Base-by-base conservation (phyloP, 2,113 vertebrate genomes). In the Vimba vimba region DNA sequence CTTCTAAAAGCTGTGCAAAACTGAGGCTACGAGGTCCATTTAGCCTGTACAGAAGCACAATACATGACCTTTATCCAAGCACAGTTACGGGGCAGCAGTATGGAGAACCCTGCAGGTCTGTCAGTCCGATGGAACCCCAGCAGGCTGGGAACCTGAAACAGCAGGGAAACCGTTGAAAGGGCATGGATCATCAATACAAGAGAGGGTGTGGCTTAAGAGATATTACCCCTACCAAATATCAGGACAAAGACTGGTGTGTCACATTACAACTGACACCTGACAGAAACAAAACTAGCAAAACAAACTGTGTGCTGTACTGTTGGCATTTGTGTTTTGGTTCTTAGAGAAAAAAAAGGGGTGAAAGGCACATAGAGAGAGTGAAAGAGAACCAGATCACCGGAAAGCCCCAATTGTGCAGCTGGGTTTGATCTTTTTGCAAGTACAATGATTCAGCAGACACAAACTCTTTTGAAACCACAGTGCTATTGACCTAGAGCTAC, bases 341-440 rank as follows among this genome's bases (percentile, higher is more conserved):
- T 36, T 12, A 81, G 23, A 47, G 27, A 7, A 47, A 81, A 25
- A 86, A 74, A 79, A 33, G 33, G 6, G 2, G 17, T 6, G 27
- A 50, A 57, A 27, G 45, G 21, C 55, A 33, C 36, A 66, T 21
- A 39, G 39, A 25, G 23, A 76, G 27, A 66, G 13, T 47, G 43
- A 75, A 71, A 75, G 87, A 57, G 43, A 21, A n/a, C 47, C 84
- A 74, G 52, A 77, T 88, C 89, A 36, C 39, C n/a, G 69, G 87
- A 82, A 85, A 62, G 74, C 47, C 23, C 45, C 87, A 87, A 89
- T 91, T 88, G 89, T 88, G 86, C 83, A 79, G 81, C 59, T 87
- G 91, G 89, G 90, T 93, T 90, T 93, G 92, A 94, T 95, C 92
- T 94, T 93, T 89, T 93, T 90, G 91, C 90, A 90, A 90, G 89